Percentiles rank a stretch among this genome's conserved stretches.
Conservation (phyloP, 1,140 invertebrate genomes). For the Pissodes strobi region DNA sequence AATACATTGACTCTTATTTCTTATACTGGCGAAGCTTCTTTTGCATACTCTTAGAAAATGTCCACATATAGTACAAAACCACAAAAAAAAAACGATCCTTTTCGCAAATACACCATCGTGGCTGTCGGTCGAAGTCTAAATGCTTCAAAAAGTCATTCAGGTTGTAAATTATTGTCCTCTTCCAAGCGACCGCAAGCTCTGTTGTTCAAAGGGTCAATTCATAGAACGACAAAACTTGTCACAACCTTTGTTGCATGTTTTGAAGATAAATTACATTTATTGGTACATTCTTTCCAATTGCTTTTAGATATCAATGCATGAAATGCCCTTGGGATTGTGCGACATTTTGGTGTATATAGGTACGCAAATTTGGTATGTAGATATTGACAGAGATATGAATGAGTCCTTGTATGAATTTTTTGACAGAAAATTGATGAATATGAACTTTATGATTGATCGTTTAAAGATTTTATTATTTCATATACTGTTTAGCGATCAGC, state of each 20-base stretch:
- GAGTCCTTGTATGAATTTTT: background rate
- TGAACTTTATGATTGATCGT: conserved; percentile 3
- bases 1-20: no score
- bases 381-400: background rate
- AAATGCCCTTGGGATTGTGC: background rate
- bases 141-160: conserved; percentile 3
- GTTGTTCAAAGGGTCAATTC: conserved; percentile 1
- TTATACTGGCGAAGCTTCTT: no score
- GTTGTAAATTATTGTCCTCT: conserved; percentile 5
- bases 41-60: no score
- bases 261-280: conserved; percentile 18
- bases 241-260: background rate
- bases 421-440: conserved; percentile 8
- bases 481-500: background rate
- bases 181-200: conserved; percentile 3
- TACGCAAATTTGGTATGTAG: background rate
- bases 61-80: no score
- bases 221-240: conserved; percentile 7
- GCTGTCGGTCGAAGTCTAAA: no score
- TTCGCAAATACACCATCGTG: no score
- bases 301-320: background rate
- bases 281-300: conserved; percentile 4
- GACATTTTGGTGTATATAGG: background rate
- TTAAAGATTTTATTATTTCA: conserved; percentile 1
- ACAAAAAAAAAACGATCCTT: no score